phyloP scores from a whole-genome alignment of 37 sponge, comb jelly and placozoan species.

The Bolinopsis microptera region DNA sequence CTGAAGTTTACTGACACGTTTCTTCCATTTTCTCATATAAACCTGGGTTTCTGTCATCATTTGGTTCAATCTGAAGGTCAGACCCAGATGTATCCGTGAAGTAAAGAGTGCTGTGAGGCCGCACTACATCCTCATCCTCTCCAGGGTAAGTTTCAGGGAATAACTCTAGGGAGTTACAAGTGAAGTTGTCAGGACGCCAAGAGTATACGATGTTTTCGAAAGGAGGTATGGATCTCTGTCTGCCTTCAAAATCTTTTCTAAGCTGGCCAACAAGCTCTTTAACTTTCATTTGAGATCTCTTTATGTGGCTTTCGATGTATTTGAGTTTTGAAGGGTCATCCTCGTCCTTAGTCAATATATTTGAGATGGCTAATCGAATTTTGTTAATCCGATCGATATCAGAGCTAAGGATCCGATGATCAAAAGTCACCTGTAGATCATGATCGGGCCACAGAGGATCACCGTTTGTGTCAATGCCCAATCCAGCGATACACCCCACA shows the following conservation, averaged over 20 bases:
- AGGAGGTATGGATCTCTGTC: not conserved
- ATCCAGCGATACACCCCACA: slow-evolving; percentile 18
- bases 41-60: not conserved
- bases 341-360: not conserved
- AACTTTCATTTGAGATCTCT: not conserved
- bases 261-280: not conserved
- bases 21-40: not conserved
- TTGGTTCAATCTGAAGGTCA: not conserved
- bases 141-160: not conserved
- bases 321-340: slow-evolving; percentile 11
- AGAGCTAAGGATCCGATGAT: not conserved
- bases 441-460: slow-evolving; percentile 60
- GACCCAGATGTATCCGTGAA: not conserved
- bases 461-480: not conserved
- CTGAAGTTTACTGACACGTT: not conserved
- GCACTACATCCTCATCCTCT: not conserved
- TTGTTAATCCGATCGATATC: slow-evolving; percentile 19
- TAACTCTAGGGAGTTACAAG: not conserved
- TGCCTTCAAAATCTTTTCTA: not conserved
- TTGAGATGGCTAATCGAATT: not conserved
- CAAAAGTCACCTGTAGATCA: slow-evolving; percentile 30
- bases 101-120: not conserved
- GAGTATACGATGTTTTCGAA: not conserved
- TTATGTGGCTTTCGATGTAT: not conserved
- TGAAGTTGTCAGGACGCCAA: not conserved